These are phyloP conservation scores for Argyrosomus regius DNA, from an alignment of 2,797 vertebrate genomes.

Conservation along the genomic window DNA sequence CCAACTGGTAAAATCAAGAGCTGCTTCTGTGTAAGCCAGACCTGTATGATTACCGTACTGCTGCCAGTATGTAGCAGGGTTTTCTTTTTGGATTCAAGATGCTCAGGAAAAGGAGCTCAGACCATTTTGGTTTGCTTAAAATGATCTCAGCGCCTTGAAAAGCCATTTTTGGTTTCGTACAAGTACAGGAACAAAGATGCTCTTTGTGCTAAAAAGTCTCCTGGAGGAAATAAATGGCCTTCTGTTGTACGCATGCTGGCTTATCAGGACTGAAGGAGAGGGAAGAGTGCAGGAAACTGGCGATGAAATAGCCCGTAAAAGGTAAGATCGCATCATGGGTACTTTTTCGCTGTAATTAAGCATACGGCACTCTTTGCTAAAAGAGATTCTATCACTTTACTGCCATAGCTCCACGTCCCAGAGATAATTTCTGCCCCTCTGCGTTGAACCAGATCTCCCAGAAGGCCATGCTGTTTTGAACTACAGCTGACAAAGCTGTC, in stretches of 20 bases:
- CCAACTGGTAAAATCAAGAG: slow-evolving; percentile 17
- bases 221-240: not conserved
- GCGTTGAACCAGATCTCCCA: slow-evolving; percentile 77
- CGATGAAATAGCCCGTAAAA: slow-evolving; percentile 83
- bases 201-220: slow-evolving; percentile 50
- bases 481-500: slow-evolving; percentile 78
- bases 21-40: not conserved
- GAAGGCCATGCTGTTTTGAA: slow-evolving; percentile 79
- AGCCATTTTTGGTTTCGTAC: slow-evolving; percentile 38
- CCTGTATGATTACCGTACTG: not conserved
- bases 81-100: slow-evolving; percentile 5
- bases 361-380: slow-evolving; percentile 71
- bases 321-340: slow-evolving; percentile 82
- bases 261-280: slow-evolving; percentile 55
- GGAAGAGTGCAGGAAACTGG: slow-evolving; percentile 68
- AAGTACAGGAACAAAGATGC: slow-evolving; percentile 43
- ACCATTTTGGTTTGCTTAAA: slow-evolving; percentile 17
- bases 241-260: slow-evolving; percentile 32
- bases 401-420: slow-evolving; percentile 65
- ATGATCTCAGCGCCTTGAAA: slow-evolving; percentile 20
- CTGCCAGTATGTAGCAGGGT: not conserved
- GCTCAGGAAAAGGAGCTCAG: slow-evolving; percentile 21
- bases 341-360: slow-evolving; percentile 85
- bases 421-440: slow-evolving; percentile 77
- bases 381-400: slow-evolving; percentile 82